Conservation (phyloP, 2,797 vertebrate species). For the Pantherophis alleghaniensis region DNA sequence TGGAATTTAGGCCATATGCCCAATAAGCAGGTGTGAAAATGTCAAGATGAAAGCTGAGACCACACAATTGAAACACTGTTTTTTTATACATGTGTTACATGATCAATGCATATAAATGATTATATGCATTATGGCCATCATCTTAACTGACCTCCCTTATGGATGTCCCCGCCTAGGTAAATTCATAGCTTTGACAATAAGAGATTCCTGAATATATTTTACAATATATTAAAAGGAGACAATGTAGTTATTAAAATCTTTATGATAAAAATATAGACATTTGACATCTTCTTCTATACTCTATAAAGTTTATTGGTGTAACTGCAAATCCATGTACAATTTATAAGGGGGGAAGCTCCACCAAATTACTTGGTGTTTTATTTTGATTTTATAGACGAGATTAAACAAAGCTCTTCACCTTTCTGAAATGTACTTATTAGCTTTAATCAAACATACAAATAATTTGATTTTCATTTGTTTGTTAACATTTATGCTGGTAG, state of each 20-base stretch:
- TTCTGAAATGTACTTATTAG: background rate
- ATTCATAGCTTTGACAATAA: background rate
- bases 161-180: background rate
- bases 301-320: background rate
- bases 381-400: background rate
- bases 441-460: background rate
- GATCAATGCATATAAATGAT: background rate
- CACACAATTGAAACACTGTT: background rate
- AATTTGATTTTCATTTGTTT: background rate
- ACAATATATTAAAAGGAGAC: background rate
- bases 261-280: background rate
- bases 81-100: background rate
- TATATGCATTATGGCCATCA: background rate
- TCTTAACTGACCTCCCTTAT: background rate
- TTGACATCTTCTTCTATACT: background rate
- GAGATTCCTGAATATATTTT: background rate
- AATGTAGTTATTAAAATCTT: background rate
- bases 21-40: background rate
- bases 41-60: background rate
- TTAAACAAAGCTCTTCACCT: background rate
- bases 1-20: background rate
- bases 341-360: background rate
- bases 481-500: background rate
- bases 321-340: background rate
- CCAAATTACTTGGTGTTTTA: background rate